Percentiles rank a stretch among this genome's conserved stretches.
Conservation (phyloP, 2,888 invertebrate species). For the Drosophila testacea region DNA sequence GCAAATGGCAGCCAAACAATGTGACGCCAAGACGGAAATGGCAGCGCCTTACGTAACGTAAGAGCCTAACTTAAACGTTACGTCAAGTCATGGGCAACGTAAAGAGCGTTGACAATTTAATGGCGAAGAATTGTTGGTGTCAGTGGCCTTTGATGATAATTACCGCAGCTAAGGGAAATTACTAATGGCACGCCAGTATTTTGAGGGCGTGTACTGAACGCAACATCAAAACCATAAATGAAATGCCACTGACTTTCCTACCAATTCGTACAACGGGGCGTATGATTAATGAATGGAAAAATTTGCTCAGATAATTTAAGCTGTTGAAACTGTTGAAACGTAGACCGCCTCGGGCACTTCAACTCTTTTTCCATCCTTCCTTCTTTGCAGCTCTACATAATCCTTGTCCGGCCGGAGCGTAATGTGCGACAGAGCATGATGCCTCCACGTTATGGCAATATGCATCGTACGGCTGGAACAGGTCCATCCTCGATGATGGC, state of each 20-base stretch:
- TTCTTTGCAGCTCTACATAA: constrained; percentile 91
- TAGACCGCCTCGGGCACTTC: not conserved
- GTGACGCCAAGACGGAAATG: constrained; percentile 63
- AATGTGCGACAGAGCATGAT: constrained; percentile 95
- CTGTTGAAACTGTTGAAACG: not conserved
- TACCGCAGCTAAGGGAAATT: constrained; percentile 47
- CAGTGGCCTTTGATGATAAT: constrained; percentile 61
- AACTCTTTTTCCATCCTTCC: not conserved
- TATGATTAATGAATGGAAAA: constrained; percentile 61
- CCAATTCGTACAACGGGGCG: constrained; percentile 37
- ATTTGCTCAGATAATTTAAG: constrained; percentile 2
- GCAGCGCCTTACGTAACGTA: constrained; percentile 14
- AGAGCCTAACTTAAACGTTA: not conserved
- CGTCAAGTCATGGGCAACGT: constrained; percentile 2
- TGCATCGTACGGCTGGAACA: constrained; percentile 88
- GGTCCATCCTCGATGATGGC: constrained; percentile 89
- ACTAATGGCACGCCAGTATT: constrained; percentile 48
- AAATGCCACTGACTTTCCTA: not conserved
- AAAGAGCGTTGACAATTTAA: constrained; percentile 52
- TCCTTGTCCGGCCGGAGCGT: constrained; percentile 94
- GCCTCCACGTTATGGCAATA: constrained; percentile 89
- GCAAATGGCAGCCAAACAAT: constrained; percentile 69
- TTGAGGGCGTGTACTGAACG: constrained; percentile 10
- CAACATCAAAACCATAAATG: constrained; percentile 20
- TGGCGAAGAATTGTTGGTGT: constrained; percentile 39